These are phyloP conservation scores for Malurus melanocephalus DNA, from an alignment of 2,113 vertebrate genomes.

Conservation along the genomic window DNA sequence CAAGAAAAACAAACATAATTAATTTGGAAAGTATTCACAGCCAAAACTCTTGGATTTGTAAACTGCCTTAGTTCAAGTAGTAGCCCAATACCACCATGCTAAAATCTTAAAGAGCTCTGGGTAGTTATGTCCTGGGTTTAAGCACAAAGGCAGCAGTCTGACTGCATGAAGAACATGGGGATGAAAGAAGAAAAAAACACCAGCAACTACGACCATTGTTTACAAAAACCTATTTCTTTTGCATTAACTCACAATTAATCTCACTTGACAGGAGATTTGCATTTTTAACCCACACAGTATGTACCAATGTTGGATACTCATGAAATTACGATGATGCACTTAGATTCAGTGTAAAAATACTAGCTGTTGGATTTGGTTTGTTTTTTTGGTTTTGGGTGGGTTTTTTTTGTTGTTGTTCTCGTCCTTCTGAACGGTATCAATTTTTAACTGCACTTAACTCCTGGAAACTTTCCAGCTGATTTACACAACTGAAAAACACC, in stretches of 20 bases:
- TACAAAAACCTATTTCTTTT: neutral
- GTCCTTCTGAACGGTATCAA: neutral
- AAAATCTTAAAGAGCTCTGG: neutral
- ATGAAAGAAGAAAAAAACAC: neutral
- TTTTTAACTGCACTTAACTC: neutral
- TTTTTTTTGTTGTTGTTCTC: neutral
- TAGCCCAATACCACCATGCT: neutral
- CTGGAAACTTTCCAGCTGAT: neutral
- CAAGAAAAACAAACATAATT: neutral
- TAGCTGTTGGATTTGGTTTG: rapidly evolving
- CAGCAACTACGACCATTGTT: neutral
- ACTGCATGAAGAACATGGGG: neutral
- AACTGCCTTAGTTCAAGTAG: neutral
- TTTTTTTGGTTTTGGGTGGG: neutral
- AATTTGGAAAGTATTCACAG: neutral
- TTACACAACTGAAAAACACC: neutral
- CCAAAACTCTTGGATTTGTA: neutral
- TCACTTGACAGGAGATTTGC: neutral
- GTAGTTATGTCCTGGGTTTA: neutral
- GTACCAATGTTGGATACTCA: neutral
- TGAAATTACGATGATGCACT: neutral
- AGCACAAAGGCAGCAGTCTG: neutral
- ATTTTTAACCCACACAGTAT: neutral
- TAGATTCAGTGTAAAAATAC: neutral
- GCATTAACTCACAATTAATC: neutral